Percentiles rank a stretch among this genome's conserved stretches.
Conservation (phyloP, 1,140 invertebrate species). For the Drosophila equinoxialis region DNA sequence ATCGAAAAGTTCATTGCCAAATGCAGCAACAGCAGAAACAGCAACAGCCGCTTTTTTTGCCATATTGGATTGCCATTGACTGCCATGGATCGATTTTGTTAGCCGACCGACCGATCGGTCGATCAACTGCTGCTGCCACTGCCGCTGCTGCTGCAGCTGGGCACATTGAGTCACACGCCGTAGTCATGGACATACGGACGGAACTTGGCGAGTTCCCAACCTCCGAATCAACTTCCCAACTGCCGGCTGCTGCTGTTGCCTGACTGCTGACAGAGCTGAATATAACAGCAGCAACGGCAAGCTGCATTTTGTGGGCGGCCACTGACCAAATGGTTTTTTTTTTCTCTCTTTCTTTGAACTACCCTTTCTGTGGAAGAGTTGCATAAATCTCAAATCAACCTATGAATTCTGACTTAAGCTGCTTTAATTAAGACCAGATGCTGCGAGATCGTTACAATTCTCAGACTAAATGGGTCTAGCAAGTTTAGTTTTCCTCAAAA, state of each 20-base stretch:
- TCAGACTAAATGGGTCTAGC: too few relatives aligned
- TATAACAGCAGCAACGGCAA: slow-evolving; percentile 38
- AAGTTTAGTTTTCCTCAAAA: too few relatives aligned
- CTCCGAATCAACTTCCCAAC: slow-evolving; percentile 49
- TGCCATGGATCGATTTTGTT: slow-evolving; percentile 23
- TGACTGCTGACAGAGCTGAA: slow-evolving; percentile 32
- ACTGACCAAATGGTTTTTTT: slow-evolving; percentile 66
- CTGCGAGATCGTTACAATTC: too few relatives aligned
- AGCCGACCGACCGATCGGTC: slow-evolving; percentile 52
- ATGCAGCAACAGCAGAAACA: slow-evolving; percentile 50
- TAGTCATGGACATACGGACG: slow-evolving; percentile 37
- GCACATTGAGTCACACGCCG: slow-evolving; percentile 74
- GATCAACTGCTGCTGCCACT: slow-evolving; percentile 65
- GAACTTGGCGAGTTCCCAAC: slow-evolving; percentile 46
- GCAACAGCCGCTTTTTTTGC: slow-evolving; percentile 41
- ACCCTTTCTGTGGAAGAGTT: slow-evolving; percentile 41
- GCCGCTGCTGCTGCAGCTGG: slow-evolving; percentile 43
- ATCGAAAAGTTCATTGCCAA: slow-evolving; percentile 79
- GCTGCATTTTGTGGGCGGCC: slow-evolving; percentile 71
- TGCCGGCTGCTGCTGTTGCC: slow-evolving; percentile 13
- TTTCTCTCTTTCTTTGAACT: slow-evolving; percentile 26
- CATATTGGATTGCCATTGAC: slow-evolving; percentile 31
- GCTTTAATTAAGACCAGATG: too few relatives aligned
- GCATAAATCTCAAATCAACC: neutral
- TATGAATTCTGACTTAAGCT: neutral